Percentiles rank a stretch among this genome's conserved stretches.
phyloP scores from a whole-genome alignment of 2,797 vertebrate genomes.

The Urosaurus nigricauda region DNA sequence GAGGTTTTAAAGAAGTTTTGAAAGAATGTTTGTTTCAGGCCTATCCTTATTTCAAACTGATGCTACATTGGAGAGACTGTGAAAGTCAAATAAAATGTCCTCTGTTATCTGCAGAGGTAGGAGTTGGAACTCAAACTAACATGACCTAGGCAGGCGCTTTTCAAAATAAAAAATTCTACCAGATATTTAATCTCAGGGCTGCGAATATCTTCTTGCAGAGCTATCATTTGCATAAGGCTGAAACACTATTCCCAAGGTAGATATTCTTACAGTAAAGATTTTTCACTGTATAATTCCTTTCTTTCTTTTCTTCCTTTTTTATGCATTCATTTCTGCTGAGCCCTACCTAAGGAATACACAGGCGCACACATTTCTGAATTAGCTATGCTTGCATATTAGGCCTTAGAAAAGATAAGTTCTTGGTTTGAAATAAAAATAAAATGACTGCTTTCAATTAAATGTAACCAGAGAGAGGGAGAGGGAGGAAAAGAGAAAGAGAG shows the following conservation, averaged over 20 bases:
- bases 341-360: not conserved
- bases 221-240: not conserved
- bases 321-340: not conserved
- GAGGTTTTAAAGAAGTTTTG: too few species aligned
- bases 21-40: not conserved
- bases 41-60: not conserved
- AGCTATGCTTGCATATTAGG: conserved; percentile 31
- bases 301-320: not conserved
- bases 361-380: not conserved
- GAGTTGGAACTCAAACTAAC: not conserved
- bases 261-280: conserved; percentile 9
- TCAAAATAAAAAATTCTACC: not conserved
- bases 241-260: not conserved
- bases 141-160: not conserved
- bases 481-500: too few species aligned
- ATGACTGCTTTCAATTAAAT: conserved; percentile 15
- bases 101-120: not conserved
- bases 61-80: not conserved
- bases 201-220: not conserved
- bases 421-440: conserved; percentile 51
- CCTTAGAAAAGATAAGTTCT: conserved; percentile 27
- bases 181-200: conserved; percentile 11
- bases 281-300: not conserved
- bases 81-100: not conserved
- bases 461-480: not conserved